A percentile compares a stretch with the other conserved stretches of the same genome.
Conservation (phyloP, 2,113 vertebrate genomes). For the Argyrosomus japonicus region DNA sequence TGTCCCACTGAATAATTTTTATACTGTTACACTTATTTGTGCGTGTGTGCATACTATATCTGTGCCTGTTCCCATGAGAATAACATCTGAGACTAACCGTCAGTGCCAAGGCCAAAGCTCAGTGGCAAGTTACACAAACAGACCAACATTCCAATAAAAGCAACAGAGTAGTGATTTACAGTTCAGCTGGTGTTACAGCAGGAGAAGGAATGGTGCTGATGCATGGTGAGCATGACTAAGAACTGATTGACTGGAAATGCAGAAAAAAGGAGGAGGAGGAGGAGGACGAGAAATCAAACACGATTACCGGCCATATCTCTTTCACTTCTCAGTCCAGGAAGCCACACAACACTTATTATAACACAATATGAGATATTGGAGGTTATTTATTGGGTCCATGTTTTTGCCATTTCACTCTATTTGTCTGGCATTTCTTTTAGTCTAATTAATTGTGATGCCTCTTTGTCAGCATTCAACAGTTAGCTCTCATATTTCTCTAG, state of each 20-base stretch:
- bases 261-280: not conserved
- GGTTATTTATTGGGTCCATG: not conserved
- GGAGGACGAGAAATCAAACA: not conserved
- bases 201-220: not conserved
- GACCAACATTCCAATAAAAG: slow-evolving; percentile 3
- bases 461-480: not conserved
- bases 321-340: slow-evolving; percentile 7
- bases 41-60: not conserved
- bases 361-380: not conserved
- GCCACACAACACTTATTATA: not conserved
- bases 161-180: not conserved
- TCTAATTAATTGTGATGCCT: not conserved
- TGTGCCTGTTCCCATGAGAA: not conserved
- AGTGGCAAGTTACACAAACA: slow-evolving; percentile 24
- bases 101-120: slow-evolving; percentile 24
- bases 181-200: not conserved
- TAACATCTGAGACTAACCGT: not conserved
- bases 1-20: not conserved
- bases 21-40: not conserved
- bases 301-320: not conserved
- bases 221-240: not conserved
- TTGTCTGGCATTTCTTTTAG: not conserved
- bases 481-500: not conserved
- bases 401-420: not conserved
- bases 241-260: not conserved